Evolutionary conservation across 2,888 invertebrate species (phyloP).

Genomic region (Clanis bilineata): DNA sequence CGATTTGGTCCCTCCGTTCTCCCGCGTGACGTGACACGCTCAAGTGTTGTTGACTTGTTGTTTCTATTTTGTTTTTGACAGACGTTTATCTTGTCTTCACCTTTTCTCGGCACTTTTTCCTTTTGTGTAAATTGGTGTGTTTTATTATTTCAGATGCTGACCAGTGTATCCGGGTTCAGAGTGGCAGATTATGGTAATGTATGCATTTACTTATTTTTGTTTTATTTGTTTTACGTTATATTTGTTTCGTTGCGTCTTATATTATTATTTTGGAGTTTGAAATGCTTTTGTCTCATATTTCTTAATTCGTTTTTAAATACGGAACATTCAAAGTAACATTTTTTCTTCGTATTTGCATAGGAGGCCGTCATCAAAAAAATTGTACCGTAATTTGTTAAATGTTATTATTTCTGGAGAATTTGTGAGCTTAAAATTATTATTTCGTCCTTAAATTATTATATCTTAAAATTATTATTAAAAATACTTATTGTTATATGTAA

Average conservation of each 20-base stretch:
- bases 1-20: constrained; percentile 57
- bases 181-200: constrained; percentile 47
- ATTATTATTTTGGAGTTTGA: not conserved
- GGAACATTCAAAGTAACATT: too few relatives aligned
- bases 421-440: too few relatives aligned
- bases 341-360: too few relatives aligned
- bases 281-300: not conserved
- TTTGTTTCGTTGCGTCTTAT: not conserved
- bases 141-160: constrained; percentile 51
- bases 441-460: too few relatives aligned
- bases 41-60: constrained; percentile 75
- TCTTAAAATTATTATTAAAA: too few relatives aligned
- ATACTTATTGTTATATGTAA: too few relatives aligned
- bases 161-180: constrained; percentile 11
- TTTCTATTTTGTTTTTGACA: constrained; percentile 65
- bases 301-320: not conserved
- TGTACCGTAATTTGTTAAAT: too few relatives aligned
- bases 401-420: too few relatives aligned
- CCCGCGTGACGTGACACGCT: constrained; percentile 55
- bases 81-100: constrained; percentile 27
- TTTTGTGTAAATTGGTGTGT: constrained; percentile 29
- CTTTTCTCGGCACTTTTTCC: constrained; percentile 24
- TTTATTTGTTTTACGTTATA: constrained; percentile 18
- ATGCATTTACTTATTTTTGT: constrained; percentile 31
- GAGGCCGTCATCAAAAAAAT: too few relatives aligned